phyloP scores from a whole-genome alignment of 2,888 invertebrate genomes.

The Campoletis raptor region DNA sequence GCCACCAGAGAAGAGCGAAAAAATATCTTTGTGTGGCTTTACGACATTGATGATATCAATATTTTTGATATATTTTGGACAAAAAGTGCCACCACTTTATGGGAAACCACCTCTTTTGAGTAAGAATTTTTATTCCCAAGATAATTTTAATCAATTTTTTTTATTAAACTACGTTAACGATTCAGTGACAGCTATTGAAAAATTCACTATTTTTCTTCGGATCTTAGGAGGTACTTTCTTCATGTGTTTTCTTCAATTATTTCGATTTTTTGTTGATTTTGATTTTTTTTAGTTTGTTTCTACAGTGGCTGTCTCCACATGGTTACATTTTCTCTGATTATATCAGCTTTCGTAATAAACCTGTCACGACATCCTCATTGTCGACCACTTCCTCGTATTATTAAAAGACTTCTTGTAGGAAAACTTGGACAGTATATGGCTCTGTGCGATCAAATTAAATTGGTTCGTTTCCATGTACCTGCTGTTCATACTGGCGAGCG shows the following conservation, averaged over 20 bases:
- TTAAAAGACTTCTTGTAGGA: conserved; percentile 85
- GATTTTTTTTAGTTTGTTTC: conserved; percentile 85
- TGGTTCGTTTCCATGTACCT: conserved; percentile 78
- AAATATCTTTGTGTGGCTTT: conserved; percentile 87
- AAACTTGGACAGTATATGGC: conserved; percentile 84
- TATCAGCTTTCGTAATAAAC: conserved; percentile 87
- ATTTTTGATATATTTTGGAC: conserved; percentile 88
- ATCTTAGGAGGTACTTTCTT: too few species aligned
- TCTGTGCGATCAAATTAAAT: conserved; percentile 83
- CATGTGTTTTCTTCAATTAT: too few species aligned
- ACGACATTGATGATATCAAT: conserved; percentile 87
- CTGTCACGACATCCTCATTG: conserved; percentile 85
- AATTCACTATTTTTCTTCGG: neutral
- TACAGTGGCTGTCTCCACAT: conserved; percentile 86
- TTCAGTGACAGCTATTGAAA: neutral
- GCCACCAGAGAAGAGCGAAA: conserved; percentile 89
- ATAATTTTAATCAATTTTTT: neutral
- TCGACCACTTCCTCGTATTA: conserved; percentile 85
- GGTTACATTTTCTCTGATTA: conserved; percentile 86
- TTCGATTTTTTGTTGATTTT: neutral
- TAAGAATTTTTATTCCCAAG: conserved; percentile 77
- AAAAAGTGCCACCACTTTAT: conserved; percentile 87
- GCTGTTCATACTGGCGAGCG: neutral
- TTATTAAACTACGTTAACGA: neutral
- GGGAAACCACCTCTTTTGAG: conserved; percentile 87